Percentiles rank a stretch among this genome's conserved stretches.
Conservation (phyloP, 2,888 invertebrate genomes). For the Cryptus viduatorius region DNA sequence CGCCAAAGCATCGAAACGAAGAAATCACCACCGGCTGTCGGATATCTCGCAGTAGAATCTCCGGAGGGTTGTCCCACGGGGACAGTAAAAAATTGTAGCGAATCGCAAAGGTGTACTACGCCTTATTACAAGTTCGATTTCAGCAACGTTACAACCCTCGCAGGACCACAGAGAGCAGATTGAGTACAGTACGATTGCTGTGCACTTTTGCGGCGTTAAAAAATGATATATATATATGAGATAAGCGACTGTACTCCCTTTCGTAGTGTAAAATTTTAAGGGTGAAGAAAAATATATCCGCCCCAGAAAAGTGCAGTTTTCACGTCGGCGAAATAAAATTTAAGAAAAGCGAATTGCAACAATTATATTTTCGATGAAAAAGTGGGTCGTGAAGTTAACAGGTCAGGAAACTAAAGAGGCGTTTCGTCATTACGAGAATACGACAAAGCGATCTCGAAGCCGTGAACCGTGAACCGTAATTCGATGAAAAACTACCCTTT, state of each 20-base stretch:
- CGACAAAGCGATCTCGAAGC: slow-evolving; percentile 21
- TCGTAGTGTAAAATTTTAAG: too few relatives aligned
- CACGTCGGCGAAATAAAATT: too few relatives aligned
- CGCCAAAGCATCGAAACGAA: slow-evolving; percentile 12
- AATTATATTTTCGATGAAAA: slow-evolving; percentile 14
- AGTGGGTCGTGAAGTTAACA: slow-evolving; percentile 42
- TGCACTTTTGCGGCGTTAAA: neutral
- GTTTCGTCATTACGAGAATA: slow-evolving; percentile 32
- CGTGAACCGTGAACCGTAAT: neutral
- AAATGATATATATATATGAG: neutral
- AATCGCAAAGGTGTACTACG: slow-evolving; percentile 75
- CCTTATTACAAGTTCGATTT: slow-evolving; percentile 83
- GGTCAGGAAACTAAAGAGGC: slow-evolving; percentile 37
- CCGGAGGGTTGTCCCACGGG: slow-evolving; percentile 72
- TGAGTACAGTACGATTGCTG: slow-evolving; percentile 54
- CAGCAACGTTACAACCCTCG: slow-evolving; percentile 79
- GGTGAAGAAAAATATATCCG: neutral
- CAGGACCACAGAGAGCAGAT: slow-evolving; percentile 76
- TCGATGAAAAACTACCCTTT: slow-evolving; percentile 33
- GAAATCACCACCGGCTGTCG: slow-evolving; percentile 50
- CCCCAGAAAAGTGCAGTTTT: too few relatives aligned
- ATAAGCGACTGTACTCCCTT: too few relatives aligned
- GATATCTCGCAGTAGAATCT: slow-evolving; percentile 51
- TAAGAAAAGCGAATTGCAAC: neutral
- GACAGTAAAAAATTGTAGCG: slow-evolving; percentile 77